phyloP scores from a whole-genome alignment of 2,113 vertebrate species.

The Octodon degus region DNA sequence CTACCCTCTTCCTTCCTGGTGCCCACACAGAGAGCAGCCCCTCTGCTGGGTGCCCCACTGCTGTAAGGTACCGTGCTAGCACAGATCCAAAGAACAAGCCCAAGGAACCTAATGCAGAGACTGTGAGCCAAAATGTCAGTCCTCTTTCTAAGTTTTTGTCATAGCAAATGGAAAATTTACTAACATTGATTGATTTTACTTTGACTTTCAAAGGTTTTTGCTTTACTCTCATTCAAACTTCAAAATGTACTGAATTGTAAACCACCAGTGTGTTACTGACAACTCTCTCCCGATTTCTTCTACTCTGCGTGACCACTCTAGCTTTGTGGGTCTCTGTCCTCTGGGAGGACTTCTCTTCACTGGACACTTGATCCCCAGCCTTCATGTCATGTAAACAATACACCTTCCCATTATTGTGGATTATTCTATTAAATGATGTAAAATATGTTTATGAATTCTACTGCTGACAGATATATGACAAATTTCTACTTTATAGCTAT shows the following conservation, averaged over 20 bases:
- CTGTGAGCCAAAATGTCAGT: background rate
- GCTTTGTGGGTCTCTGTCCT: background rate
- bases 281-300: background rate
- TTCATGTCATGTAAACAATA: background rate
- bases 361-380: background rate
- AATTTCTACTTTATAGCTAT: background rate
- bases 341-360: background rate
- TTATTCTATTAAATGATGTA: background rate
- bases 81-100: background rate
- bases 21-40: background rate
- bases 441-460: background rate
- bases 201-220: background rate
- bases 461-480: background rate
- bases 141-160: background rate
- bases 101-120: background rate
- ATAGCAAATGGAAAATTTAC: background rate
- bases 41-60: background rate
- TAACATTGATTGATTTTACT: background rate
- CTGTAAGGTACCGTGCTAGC: background rate
- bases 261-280: background rate
- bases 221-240: background rate
- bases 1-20: too few relatives aligned
- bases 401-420: background rate
- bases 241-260: background rate
- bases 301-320: background rate